phyloP scores from a whole-genome alignment of 1,140 invertebrate genomes.

The Drosophila kikkawai region DNA sequence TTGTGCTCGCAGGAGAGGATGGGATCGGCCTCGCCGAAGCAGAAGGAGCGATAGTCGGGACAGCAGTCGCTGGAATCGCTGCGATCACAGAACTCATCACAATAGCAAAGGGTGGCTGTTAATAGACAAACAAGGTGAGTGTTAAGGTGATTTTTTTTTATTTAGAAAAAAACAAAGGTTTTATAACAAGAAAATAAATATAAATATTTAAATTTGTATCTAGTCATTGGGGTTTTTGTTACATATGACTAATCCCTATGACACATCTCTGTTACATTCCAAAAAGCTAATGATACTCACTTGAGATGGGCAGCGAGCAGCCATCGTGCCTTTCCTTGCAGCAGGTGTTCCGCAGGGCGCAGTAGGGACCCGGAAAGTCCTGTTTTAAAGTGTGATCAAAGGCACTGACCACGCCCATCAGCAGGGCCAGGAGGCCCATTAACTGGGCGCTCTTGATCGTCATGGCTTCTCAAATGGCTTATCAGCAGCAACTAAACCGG shows the following conservation, averaged over 20 bases:
- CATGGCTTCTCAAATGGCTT: conserved; percentile 40
- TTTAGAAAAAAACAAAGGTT: neutral
- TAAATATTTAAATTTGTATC: neutral
- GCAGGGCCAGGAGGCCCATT: conserved; percentile 41
- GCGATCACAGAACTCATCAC: conserved; percentile 95
- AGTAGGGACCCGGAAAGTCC: conserved; percentile 82
- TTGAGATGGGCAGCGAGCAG: conserved; percentile 90
- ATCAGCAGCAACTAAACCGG: conserved; percentile 11
- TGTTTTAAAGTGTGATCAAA: conserved; percentile 68
- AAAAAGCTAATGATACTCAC: conserved; percentile 66
- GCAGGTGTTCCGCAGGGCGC: conserved; percentile 85
- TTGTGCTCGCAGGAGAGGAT: conserved; percentile 70
- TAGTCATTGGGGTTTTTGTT: neutral
- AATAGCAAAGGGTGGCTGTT: conserved; percentile 94
- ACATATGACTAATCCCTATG: neutral
- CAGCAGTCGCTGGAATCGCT: conserved; percentile 91
- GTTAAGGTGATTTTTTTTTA: neutral
- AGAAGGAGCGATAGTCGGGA: conserved; percentile 92
- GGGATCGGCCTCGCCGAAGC: conserved; percentile 86
- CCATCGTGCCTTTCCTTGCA: conserved; percentile 90
- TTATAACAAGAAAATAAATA: no score
- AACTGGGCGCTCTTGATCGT: conserved; percentile 42
- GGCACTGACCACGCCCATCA: conserved; percentile 51
- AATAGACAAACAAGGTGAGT: neutral
- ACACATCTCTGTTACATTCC: neutral